Evolutionary conservation across 2,113 vertebrate genomes (phyloP), one percentile per base, ranked within the genome.

Genomic region (Oenanthe oenanthe): DNA sequence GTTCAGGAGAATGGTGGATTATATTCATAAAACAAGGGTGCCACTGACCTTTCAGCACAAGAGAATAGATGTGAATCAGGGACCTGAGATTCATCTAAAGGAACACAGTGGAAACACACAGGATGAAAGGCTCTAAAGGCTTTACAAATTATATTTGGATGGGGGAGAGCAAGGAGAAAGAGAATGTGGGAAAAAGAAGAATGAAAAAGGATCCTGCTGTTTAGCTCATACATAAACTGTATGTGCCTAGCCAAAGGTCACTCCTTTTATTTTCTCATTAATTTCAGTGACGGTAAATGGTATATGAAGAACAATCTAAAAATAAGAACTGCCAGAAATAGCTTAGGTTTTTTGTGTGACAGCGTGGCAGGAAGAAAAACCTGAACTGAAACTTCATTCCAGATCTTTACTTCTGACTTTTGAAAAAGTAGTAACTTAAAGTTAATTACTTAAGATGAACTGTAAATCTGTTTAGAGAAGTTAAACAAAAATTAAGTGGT

Each of bases 181-280:
- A 92, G 81, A 85, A 92, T 95, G 90, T 96, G 94, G 89, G 87
- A 91, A 86, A 77, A 84, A 81, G 82, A 91, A 93, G 70, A 73
- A 92, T 79, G 83, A 81, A 79, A 89, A 95, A 94, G 76, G 38
- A 91, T 75, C 76, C 94, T 85, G 90, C 80, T 85, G 92, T 88
- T 94, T 83, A 88, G 90, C 80, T 96, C 83, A 94, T 78, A 73
- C 77, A 91, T 90, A 94, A 96, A 94, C 34, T 86, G 91, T 97
- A 89, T 85, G 82, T 88, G 89, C 92, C 96, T 95, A 97, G 96
- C 85, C 96, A 97, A 97, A 97, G 95, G 94, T 93, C 96, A 93
- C 71, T 85, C 78, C 19, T 25, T 80, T 94, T 96, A 95, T 96
- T 96, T 97, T 95, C 89, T 95, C 92, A 95, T 97, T 96, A 93